A percentile compares a stretch with the other conserved stretches of the same genome.
These are phyloP conservation scores for Varanus salvator DNA, from an alignment of 2,113 vertebrate species.

Conservation along the genomic window DNA sequence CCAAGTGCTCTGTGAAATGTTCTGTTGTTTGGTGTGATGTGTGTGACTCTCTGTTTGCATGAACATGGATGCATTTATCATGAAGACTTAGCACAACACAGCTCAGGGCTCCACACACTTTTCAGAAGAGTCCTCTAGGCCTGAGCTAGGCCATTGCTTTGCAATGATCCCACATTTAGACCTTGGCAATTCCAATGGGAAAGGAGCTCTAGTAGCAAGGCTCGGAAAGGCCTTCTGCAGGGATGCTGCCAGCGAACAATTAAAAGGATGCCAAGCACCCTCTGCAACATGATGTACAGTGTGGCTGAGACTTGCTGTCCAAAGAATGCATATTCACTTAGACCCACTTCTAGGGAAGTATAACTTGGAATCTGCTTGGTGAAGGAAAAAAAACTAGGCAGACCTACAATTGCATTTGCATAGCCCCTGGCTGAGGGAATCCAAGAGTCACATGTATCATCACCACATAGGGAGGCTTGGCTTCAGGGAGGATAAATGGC, in stretches of 20 bases:
- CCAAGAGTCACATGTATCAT: background rate
- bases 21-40: background rate
- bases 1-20: background rate
- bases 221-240: background rate
- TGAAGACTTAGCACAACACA: background rate
- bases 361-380: background rate
- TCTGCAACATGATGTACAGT: background rate
- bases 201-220: background rate
- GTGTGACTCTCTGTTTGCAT: background rate
- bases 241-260: background rate
- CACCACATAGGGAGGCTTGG: background rate
- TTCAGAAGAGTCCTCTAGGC: background rate
- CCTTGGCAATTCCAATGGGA: no score
- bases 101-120: background rate
- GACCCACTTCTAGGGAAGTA: background rate
- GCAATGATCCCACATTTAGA: no score
- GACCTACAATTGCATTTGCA: background rate
- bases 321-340: background rate
- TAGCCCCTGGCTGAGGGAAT: background rate
- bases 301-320: background rate
- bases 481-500: background rate
- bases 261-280: background rate
- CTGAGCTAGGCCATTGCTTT: background rate
- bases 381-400: background rate
- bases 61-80: background rate